Conservation (phyloP, 2,888 invertebrate genomes). For the Eurytoma adleriae region DNA sequence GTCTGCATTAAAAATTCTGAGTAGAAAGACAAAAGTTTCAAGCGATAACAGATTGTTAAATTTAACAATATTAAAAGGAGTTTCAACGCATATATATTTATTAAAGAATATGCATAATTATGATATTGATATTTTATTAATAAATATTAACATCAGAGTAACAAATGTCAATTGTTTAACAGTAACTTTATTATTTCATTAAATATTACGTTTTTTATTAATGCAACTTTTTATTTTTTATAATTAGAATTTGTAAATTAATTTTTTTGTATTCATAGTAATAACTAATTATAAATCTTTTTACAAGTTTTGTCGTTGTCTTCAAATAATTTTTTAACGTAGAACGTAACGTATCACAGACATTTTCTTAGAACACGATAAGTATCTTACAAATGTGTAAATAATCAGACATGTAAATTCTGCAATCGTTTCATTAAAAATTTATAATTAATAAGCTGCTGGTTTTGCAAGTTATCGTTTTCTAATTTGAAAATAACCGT, state of each 20-base stretch:
- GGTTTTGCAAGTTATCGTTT: not conserved
- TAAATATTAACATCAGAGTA: too few species aligned
- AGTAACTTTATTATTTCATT: too few species aligned
- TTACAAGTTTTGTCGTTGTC: too few species aligned
- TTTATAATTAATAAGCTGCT: conserved; percentile 2
- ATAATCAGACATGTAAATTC: conserved; percentile 5
- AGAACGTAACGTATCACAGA: not conserved
- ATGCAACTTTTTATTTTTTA: conserved; percentile 5
- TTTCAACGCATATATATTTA: too few species aligned
- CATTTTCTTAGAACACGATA: not conserved
- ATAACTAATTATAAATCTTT: not conserved
- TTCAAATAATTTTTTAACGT: too few species aligned
- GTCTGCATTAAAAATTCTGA: conserved; percentile 14
- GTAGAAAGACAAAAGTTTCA: not conserved
- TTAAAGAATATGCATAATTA: too few species aligned
- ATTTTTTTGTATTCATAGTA: conserved; percentile 36
- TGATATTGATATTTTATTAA: too few species aligned
- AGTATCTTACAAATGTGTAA: conserved; percentile 13
- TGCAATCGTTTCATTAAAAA: not conserved
- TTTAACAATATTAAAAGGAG: too few species aligned
- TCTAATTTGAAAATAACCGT: not conserved
- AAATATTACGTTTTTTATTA: too few species aligned
- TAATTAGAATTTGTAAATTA: conserved; percentile 19
- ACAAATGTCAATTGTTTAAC: too few species aligned
- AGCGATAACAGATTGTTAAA: not conserved